Percentiles rank a stretch among this genome's conserved stretches.
phyloP scores from a whole-genome alignment of 1,140 invertebrate species.

The Leptinotarsa texana region DNA sequence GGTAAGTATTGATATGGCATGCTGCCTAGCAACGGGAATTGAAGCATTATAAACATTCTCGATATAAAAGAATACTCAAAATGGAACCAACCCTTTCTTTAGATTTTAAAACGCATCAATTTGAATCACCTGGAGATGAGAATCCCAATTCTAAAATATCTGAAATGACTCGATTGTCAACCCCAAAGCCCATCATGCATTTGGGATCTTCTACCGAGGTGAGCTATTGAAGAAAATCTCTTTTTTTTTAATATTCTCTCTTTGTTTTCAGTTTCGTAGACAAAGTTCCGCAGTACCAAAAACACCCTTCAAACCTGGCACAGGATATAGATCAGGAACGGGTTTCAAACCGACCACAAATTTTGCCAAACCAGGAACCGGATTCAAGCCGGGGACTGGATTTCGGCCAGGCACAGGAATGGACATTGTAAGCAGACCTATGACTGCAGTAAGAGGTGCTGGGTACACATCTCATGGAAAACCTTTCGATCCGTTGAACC shows the following conservation, averaged over 20 bases:
- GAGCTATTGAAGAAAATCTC: background rate
- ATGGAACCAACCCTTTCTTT: background rate
- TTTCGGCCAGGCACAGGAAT: slow-evolving; percentile 47
- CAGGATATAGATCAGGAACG: slow-evolving; percentile 44
- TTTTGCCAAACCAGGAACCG: slow-evolving; percentile 43
- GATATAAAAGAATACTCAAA: background rate
- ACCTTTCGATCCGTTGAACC: slow-evolving; percentile 80
- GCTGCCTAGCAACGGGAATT: no score
- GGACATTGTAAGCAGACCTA: slow-evolving; percentile 66
- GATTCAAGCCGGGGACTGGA: slow-evolving; percentile 41
- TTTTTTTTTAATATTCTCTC: slow-evolving; percentile 7
- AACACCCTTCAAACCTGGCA: slow-evolving; percentile 42
- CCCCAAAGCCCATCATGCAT: slow-evolving; percentile 45
- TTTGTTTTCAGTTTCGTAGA: slow-evolving; percentile 48
- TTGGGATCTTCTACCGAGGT: slow-evolving; percentile 47
- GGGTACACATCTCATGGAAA: slow-evolving; percentile 79
- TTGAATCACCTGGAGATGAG: slow-evolving; percentile 28
- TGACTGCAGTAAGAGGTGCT: slow-evolving; percentile 94
- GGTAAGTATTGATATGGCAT: no score
- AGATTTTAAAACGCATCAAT: slow-evolving; percentile 30
- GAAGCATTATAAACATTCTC: no score
- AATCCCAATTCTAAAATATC: slow-evolving; percentile 29
- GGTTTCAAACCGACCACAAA: slow-evolving; percentile 46
- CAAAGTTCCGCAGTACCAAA: slow-evolving; percentile 46
- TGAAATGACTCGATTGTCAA: slow-evolving; percentile 42